phyloP scores from a whole-genome alignment of 2,797 vertebrate species.

The Manis javanica region DNA sequence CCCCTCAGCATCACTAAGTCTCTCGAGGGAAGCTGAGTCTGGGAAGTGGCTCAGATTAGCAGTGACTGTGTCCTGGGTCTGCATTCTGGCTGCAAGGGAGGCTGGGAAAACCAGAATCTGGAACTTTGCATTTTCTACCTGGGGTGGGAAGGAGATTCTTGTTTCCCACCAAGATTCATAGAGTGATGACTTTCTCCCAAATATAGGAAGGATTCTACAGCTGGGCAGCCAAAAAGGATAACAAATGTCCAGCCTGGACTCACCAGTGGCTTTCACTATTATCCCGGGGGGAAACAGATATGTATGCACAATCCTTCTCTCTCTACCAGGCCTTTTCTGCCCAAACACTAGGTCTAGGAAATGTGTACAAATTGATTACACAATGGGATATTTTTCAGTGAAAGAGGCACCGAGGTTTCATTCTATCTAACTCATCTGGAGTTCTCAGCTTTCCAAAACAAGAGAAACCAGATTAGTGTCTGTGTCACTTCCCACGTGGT shows the following conservation, averaged over 20 bases:
- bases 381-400: neutral
- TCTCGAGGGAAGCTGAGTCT: neutral
- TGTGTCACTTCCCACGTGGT: neutral
- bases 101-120: neutral
- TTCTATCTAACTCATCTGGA: neutral
- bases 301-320: neutral
- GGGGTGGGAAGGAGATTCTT: neutral
- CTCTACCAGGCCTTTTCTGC: neutral
- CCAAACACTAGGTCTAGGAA: neutral
- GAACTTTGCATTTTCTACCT: neutral
- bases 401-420: neutral
- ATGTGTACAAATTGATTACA: neutral
- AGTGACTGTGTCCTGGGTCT: too few species aligned
- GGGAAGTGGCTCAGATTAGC: neutral
- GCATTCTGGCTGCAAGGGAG: neutral
- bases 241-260: neutral
- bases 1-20: neutral
- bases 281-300: too few species aligned
- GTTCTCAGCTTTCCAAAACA: neutral
- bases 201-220: neutral
- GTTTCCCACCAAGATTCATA: neutral
- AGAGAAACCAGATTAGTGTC: neutral
- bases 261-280: neutral
- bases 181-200: neutral
- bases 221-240: neutral